Evolutionary conservation across 2,113 vertebrate species (phyloP).

Genomic region (Eclectus roratus): DNA sequence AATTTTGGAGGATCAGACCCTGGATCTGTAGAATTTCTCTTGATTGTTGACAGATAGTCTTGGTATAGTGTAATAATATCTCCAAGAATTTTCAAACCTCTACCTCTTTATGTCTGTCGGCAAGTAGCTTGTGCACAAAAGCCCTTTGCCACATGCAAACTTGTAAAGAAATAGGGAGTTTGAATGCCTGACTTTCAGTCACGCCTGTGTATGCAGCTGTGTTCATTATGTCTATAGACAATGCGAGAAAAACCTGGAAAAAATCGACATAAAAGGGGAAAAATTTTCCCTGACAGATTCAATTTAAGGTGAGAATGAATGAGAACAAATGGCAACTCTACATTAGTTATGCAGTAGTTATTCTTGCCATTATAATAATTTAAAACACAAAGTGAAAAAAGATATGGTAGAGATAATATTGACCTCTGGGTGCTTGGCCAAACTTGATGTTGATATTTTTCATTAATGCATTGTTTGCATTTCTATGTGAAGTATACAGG

Average conservation of each 20-base stretch:
- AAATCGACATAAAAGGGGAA: background rate
- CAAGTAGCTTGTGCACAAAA: slow-evolving; percentile 40
- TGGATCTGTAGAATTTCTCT: slow-evolving; percentile 31
- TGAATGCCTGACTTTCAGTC: slow-evolving; percentile 16
- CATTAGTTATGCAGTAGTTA: background rate
- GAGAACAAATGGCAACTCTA: background rate
- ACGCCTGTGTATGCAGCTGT: background rate
- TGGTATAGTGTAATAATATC: slow-evolving; percentile 59
- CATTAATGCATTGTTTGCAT: background rate
- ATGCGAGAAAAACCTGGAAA: background rate
- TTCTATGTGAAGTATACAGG: background rate
- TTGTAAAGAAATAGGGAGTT: background rate
- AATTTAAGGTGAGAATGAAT: background rate
- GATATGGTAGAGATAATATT: background rate
- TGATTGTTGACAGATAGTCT: slow-evolving; percentile 55
- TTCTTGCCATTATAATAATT: background rate
- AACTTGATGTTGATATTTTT: background rate
- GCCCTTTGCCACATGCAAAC: slow-evolving; percentile 8
- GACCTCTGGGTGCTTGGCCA: background rate
- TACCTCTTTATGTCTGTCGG: slow-evolving; percentile 51
- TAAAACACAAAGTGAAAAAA: background rate
- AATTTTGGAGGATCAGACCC: background rate
- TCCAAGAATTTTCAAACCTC: slow-evolving; percentile 55
- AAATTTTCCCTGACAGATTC: background rate
- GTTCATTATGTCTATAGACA: background rate